Conservation (phyloP, 2,888 invertebrate genomes). For the Steinernema hermaphroditum region DNA sequence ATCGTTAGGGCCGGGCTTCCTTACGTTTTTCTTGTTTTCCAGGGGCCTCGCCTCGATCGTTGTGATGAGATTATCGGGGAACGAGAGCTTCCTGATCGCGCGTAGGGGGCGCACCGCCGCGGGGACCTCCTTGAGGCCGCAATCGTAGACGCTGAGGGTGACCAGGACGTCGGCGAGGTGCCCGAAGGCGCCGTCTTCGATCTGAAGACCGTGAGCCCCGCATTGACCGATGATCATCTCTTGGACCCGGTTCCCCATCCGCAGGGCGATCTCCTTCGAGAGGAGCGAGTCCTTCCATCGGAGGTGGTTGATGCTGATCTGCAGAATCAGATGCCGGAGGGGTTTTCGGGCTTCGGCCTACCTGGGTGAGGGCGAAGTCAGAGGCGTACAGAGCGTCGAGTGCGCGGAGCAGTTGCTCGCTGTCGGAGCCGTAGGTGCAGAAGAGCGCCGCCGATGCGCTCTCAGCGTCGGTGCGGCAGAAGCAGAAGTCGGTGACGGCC, state of each 20-base stretch:
- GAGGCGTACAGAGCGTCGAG: slow-evolving; percentile 50
- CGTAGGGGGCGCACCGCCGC: slow-evolving; percentile 24
- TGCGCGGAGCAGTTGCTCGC: slow-evolving; percentile 51
- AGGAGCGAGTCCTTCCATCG: slow-evolving; percentile 45
- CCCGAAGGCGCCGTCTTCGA: slow-evolving; percentile 41
- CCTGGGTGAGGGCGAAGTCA: slow-evolving; percentile 49
- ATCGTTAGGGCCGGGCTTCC: neutral
- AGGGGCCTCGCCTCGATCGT: slow-evolving; percentile 14
- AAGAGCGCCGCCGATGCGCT: slow-evolving; percentile 33
- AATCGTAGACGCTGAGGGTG: slow-evolving; percentile 56
- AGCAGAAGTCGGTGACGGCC: slow-evolving; percentile 22
- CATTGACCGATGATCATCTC: slow-evolving; percentile 51
- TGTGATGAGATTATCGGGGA: slow-evolving; percentile 31
- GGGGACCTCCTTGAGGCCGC: slow-evolving; percentile 49
- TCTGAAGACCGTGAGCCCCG: slow-evolving; percentile 38
- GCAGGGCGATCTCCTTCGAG: slow-evolving; percentile 38
- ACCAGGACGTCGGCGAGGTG: slow-evolving; percentile 40
- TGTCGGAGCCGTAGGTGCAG: slow-evolving; percentile 58
- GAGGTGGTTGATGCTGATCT: slow-evolving; percentile 56
- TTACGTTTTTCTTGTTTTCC: slow-evolving; percentile 30
- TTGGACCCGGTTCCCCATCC: slow-evolving; percentile 43
- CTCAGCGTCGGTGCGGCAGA: neutral
- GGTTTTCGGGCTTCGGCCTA: slow-evolving; percentile 32
- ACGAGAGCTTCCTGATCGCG: slow-evolving; percentile 19
- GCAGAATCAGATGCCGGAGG: slow-evolving; percentile 7